Conservation (phyloP, 2,888 invertebrate genomes). For the Tanypteryx hageni region DNA sequence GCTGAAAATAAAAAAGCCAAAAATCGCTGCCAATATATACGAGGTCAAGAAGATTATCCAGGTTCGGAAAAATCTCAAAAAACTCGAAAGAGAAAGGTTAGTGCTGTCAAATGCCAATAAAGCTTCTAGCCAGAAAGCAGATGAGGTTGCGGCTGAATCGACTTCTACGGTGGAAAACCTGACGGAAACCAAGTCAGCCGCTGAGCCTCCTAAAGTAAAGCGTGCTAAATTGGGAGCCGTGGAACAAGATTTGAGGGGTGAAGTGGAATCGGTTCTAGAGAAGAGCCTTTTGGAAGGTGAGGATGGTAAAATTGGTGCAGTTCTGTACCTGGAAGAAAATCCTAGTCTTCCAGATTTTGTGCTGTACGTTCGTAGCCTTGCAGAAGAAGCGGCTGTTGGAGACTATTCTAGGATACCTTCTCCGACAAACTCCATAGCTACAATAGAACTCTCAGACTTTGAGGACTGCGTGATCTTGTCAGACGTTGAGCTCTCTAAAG, state of each 20-base stretch:
- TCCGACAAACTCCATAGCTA: not conserved
- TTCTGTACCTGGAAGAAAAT: conserved; percentile 3
- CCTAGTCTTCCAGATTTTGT: not conserved
- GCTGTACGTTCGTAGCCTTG: conserved; percentile 16
- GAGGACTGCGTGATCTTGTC: conserved; percentile 22
- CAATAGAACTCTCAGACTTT: not conserved
- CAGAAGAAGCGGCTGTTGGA: not conserved
- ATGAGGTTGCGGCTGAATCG: not conserved
- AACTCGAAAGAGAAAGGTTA: conserved; percentile 78
- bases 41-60: conserved; percentile 83
- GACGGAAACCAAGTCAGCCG: not conserved
- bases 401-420: not conserved
- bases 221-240: conserved; percentile 29
- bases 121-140: not conserved
- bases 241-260: conserved; percentile 52
- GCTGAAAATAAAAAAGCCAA: conserved; percentile 80
- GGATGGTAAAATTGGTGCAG: not conserved
- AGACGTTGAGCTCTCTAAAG: conserved; percentile 34
- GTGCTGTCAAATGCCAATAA: not conserved
- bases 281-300: not conserved
- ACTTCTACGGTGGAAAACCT: not conserved
- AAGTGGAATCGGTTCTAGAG: not conserved
- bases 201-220: conserved; percentile 7
- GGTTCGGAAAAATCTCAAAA: conserved; percentile 81
- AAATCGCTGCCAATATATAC: conserved; percentile 82